These are phyloP conservation scores for Xiphophorus maculatus DNA, from an alignment of 2,113 vertebrate species.

Conservation along the genomic window DNA sequence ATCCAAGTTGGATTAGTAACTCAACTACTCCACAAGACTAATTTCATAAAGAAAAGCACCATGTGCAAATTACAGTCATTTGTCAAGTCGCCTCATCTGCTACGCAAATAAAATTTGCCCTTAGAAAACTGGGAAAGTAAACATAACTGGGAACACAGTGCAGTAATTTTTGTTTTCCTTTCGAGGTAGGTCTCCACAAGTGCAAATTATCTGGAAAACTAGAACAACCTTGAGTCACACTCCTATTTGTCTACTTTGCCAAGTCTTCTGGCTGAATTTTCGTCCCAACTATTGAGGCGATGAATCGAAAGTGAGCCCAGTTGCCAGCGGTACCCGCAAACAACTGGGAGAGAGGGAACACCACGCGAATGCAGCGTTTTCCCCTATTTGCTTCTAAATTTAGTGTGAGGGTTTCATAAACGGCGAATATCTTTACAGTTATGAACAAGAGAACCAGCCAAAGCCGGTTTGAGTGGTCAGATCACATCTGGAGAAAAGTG, in stretches of 20 bases:
- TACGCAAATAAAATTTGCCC: neutral
- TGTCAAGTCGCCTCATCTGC: neutral
- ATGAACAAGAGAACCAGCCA: neutral
- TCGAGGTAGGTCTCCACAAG: neutral
- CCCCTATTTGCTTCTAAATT: neutral
- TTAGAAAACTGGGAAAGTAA: neutral
- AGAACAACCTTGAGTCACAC: constrained; percentile 13
- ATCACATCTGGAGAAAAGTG: neutral
- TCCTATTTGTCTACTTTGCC: constrained; percentile 4
- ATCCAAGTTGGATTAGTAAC: too few relatives aligned
- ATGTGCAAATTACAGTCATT: neutral
- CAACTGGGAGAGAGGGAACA: constrained; percentile 46
- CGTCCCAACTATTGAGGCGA: constrained; percentile 37
- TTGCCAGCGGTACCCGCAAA: constrained; percentile 60
- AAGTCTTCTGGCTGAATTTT: constrained; percentile 40
- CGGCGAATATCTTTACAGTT: neutral
- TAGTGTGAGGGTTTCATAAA: neutral
- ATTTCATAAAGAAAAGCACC: too few relatives aligned
- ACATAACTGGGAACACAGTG: neutral
- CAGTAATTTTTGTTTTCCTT: neutral
- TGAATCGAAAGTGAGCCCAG: constrained; percentile 43
- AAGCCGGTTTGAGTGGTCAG: neutral
- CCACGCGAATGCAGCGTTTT: constrained; percentile 17
- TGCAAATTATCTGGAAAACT: neutral
- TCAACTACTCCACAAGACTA: too few relatives aligned